These are phyloP conservation scores for Anas platyrhynchos DNA, from an alignment of 2,113 vertebrate species.

Conservation along the genomic window DNA sequence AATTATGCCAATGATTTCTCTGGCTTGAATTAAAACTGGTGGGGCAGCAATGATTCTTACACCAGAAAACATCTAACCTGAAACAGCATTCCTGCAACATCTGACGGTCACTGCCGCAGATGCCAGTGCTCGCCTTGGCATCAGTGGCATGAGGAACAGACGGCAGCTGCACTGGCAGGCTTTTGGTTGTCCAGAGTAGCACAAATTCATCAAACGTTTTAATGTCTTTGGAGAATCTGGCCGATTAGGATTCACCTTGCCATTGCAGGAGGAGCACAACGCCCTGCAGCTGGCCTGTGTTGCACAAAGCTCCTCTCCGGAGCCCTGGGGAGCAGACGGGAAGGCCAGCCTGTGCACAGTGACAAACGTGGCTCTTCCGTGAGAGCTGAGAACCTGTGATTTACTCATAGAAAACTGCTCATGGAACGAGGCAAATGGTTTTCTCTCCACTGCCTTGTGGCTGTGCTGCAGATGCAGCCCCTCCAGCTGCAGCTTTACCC, in stretches of 20 bases:
- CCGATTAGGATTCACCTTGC: not conserved
- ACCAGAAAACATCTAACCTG: not conserved
- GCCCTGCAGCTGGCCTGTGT: rapidly evolving
- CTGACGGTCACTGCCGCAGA: not conserved
- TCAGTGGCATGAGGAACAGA: rapidly evolving
- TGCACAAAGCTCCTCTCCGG: rapidly evolving
- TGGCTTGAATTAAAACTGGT: not conserved
- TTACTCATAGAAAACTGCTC: not conserved
- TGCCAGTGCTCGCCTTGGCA: rapidly evolving
- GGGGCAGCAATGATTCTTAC: not conserved
- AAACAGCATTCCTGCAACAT: not conserved
- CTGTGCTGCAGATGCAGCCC: not conserved
- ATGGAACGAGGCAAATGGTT: not conserved
- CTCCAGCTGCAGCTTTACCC: not conserved
- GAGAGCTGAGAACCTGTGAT: rapidly evolving
- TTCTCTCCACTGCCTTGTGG: not conserved
- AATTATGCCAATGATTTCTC: not conserved
- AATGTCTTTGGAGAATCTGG: not conserved
- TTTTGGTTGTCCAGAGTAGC: not conserved
- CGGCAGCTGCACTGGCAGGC: too few species aligned
- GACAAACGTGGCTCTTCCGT: rapidly evolving
- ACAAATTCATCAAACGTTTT: not conserved
- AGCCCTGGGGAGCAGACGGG: not conserved
- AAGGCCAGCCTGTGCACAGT: too few species aligned
- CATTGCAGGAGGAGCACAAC: rapidly evolving